Conservation (phyloP, 2,113 vertebrate species). For the Pterocles gutturalis region DNA sequence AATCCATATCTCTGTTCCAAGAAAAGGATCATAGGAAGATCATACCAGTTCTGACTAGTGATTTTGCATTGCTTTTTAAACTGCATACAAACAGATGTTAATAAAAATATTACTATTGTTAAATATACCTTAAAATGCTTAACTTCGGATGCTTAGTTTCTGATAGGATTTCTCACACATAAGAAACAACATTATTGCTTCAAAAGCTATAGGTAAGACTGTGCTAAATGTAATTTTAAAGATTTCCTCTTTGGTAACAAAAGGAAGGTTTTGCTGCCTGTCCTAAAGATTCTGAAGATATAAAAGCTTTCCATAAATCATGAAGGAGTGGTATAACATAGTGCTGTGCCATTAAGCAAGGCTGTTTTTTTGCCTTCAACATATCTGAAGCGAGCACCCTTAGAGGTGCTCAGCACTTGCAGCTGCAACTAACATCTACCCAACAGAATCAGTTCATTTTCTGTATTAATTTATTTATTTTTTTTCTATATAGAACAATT, state of each 20-base stretch:
- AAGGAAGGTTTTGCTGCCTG: background rate
- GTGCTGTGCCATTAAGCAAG: background rate
- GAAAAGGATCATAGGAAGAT: background rate
- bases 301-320: background rate
- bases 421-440: background rate
- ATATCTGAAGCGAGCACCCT: background rate
- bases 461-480: background rate
- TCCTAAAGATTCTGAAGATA: background rate
- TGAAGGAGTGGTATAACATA: background rate
- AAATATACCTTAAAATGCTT: background rate
- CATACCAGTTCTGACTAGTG: background rate
- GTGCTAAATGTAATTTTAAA: background rate
- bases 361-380: background rate
- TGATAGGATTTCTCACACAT: background rate
- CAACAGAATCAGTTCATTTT: fast-evolving
- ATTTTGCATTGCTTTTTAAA: background rate
- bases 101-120: background rate
- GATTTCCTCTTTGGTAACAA: background rate
- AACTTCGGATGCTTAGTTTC: background rate
- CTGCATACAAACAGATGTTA: background rate
- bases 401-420: background rate
- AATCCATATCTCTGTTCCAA: background rate
- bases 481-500: background rate
- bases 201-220: background rate
- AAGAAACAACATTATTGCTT: background rate